A percentile compares a stretch with the other conserved stretches of the same genome.
These are phyloP conservation scores for Rhodeus uyekii DNA, from an alignment of 2,797 vertebrate species.

Conservation along the genomic window DNA sequence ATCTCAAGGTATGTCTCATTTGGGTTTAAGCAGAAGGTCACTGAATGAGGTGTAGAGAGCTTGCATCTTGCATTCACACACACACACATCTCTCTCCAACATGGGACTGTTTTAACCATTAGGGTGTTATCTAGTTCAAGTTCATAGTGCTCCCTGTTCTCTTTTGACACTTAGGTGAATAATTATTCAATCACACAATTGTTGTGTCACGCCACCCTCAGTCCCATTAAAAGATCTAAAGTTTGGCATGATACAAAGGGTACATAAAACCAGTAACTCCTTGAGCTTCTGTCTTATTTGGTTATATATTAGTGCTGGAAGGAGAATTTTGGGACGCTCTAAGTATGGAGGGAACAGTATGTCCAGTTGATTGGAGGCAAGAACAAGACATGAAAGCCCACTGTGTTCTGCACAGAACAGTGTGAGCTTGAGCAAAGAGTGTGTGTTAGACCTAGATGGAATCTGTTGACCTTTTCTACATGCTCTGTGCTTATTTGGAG, in stretches of 20 bases:
- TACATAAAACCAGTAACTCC: slow-evolving; percentile 4
- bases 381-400: slow-evolving; percentile 18
- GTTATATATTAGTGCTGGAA: slow-evolving; percentile 8
- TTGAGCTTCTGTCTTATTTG: slow-evolving; percentile 31
- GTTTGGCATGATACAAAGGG: neutral
- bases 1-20: neutral
- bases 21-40: neutral
- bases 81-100: neutral
- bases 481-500: neutral
- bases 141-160: slow-evolving; percentile 14
- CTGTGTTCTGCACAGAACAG: neutral
- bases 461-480: neutral
- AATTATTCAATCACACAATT: slow-evolving; percentile 23
- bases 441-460: neutral
- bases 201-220: neutral
- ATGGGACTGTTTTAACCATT: neutral
- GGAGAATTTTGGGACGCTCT: neutral
- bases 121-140: slow-evolving; percentile 14
- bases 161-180: slow-evolving; percentile 35
- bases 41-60: neutral
- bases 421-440: neutral
- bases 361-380: slow-evolving; percentile 18
- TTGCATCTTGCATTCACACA: neutral
- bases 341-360: slow-evolving; percentile 28
- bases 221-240: slow-evolving; percentile 2